These are phyloP conservation scores for Elmis aenea DNA, from an alignment of 2,888 invertebrate species.

Conservation along the genomic window DNA sequence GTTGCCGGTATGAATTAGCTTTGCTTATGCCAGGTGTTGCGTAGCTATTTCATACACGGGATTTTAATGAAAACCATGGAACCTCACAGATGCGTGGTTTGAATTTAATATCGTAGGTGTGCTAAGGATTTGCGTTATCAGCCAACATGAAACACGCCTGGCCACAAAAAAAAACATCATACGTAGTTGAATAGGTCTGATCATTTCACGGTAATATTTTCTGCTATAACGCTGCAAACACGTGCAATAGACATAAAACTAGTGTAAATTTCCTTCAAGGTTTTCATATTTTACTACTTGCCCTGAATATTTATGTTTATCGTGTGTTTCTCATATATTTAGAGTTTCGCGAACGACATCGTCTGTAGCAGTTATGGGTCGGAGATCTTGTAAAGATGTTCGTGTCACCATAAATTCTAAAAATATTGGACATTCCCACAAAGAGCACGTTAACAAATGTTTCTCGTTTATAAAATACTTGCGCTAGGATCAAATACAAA, in stretches of 20 bases:
- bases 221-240: constrained; percentile 28
- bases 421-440: constrained; percentile 4
- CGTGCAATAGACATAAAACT: constrained; percentile 35
- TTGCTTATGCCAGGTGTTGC: no score
- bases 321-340: constrained; percentile 19
- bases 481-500: no score
- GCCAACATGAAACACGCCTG: constrained; percentile 8
- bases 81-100: no score
- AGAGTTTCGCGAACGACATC: constrained; percentile 16
- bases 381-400: constrained; percentile 5
- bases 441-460: no score
- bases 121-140: constrained; percentile 11
- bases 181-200: constrained; percentile 14
- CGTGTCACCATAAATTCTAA: constrained; percentile 4
- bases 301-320: constrained; percentile 35
- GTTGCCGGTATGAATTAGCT: no score
- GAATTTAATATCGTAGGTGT: no score
- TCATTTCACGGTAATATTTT: constrained; percentile 25
- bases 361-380: constrained; percentile 10
- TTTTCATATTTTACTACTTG: constrained; percentile 37
- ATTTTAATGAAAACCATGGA: no score
- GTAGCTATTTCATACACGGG: no score
- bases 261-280: constrained; percentile 34
- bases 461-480: no score
- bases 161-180: constrained; percentile 10